Evolutionary conservation across 2,797 vertebrate species (phyloP).

Genomic region (Sebastes paucispinis): DNA sequence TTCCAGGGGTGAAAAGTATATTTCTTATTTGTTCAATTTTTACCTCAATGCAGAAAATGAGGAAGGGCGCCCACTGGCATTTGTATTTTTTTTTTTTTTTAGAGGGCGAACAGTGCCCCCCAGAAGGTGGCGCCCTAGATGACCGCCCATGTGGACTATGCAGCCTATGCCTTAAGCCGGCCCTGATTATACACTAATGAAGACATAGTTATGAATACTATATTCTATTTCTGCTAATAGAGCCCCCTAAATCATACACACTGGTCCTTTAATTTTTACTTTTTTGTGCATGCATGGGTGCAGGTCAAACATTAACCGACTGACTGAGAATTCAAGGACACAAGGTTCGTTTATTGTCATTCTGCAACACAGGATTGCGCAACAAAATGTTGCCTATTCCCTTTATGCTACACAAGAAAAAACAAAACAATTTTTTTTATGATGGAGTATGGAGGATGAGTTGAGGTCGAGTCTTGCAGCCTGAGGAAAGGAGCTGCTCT

Average conservation of each 20-base stretch:
- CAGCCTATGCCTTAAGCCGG: no score
- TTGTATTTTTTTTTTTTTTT: rapidly evolving
- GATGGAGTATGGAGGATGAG: not conserved
- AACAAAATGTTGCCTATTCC: not conserved
- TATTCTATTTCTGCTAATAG: not conserved
- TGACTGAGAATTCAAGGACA: not conserved
- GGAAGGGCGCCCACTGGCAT: no score
- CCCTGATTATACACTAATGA: not conserved
- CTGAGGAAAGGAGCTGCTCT: not conserved
- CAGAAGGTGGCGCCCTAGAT: rapidly evolving
- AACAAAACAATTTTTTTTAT: not conserved
- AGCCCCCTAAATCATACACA: no score
- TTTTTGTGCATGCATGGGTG: not conserved
- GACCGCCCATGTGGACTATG: no score
- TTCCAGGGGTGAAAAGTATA: no score
- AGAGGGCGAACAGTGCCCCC: no score
- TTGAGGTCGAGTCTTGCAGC: not conserved
- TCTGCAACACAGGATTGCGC: not conserved
- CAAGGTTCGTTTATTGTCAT: not conserved
- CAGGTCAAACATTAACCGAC: conserved; percentile 1
- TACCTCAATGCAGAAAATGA: no score
- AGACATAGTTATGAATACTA: not conserved
- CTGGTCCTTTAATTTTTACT: no score
- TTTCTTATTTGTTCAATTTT: rapidly evolving
- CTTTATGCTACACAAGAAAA: not conserved